A percentile compares a stretch with the other conserved stretches of the same genome.
phyloP scores from a whole-genome alignment of 1,140 invertebrate genomes.

The Hyposmocoma kahamanoa region DNA sequence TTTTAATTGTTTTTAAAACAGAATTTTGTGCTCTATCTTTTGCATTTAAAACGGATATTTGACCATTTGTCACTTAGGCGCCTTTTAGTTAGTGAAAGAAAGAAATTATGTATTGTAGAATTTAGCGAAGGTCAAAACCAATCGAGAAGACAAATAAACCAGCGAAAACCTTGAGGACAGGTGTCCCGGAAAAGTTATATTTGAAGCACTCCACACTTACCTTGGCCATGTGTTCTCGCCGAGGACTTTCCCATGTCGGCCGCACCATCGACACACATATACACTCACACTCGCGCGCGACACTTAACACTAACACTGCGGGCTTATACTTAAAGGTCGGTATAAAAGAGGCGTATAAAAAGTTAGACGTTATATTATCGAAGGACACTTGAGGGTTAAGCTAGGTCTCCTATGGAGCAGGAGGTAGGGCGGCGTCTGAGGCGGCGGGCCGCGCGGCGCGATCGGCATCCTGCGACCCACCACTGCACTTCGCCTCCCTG shows the following conservation, averaged over 20 bases:
- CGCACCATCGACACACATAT: slow-evolving; percentile 67
- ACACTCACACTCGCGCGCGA: slow-evolving; percentile 51
- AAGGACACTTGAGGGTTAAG: slow-evolving; percentile 64
- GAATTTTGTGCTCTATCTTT: no score
- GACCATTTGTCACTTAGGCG: no score
- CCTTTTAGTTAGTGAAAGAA: no score
- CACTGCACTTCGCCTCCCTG: slow-evolving; percentile 44
- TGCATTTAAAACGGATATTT: no score
- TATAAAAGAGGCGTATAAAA: slow-evolving; percentile 69
- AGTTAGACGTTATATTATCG: slow-evolving; percentile 61
- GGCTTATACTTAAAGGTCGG: slow-evolving; percentile 59
- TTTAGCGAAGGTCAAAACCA: slow-evolving; percentile 6
- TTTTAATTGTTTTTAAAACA: no score
- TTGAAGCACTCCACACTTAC: slow-evolving; percentile 41
- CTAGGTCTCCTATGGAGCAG: slow-evolving; percentile 56
- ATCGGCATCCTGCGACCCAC: slow-evolving; percentile 61
- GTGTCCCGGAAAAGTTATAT: slow-evolving; percentile 22
- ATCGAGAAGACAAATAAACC: slow-evolving; percentile 32
- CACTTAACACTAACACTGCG: slow-evolving; percentile 57
- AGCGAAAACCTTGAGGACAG: slow-evolving; percentile 24
- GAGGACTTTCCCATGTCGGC: slow-evolving; percentile 74
- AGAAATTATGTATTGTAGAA: neutral
- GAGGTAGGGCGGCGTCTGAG: slow-evolving; percentile 44
- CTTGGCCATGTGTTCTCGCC: slow-evolving; percentile 73
- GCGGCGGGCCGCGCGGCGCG: slow-evolving; percentile 59